Base-by-base conservation (phyloP, 2,888 invertebrate species). In the Caenorhabditis afra region DNA sequence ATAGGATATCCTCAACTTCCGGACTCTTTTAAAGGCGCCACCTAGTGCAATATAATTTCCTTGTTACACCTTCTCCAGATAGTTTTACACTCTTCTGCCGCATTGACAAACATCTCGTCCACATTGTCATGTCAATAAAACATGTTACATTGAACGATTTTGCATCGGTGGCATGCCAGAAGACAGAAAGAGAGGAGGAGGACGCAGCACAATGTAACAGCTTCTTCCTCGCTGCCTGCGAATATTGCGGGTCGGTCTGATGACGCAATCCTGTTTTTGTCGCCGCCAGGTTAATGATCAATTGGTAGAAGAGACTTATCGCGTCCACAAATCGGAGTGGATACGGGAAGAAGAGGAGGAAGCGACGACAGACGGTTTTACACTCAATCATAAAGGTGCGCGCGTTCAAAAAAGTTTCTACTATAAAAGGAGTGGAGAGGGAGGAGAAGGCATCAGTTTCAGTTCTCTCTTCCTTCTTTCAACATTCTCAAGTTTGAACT, bases 311-410 rank as follows among this genome's bases (percentile, higher is more conserved):
- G 44, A 50, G 45, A 52, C 61, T 70, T 70, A 70, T 70, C 68
- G 61, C 52, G 61, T 61, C 59, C 68, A 61, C 59, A 59, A 53
- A 61, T 68, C 68, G 68, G 68, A 70, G 61, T 70, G 70, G 70
- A 70, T 70, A 70, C 5, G 58, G 45, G 41, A 62, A 62, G 23
- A 39, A 52, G 23, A 50, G 10, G 22, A 49, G 41, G 44, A 41
- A 23, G 37, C 16, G 44, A 29, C 3, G 39, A 12, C 55, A 53
- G 53, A 53, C 53, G 50, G 55, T 61, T 55, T 68, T 68, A 68
- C 61, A 61, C 59, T 18, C 47, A 29, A 53, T 61, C 41, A 61
- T 61, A 70, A 70, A 68, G 68, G 52, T 50, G 68, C 3, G 68
- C 3, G 35, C 53, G 52, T 61, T 59, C 68, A 55, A 62, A 65